These are phyloP conservation scores for Cassiopea andromeda DNA, from an alignment of 30 jellyfish, hydroid and myxozoan genomes.

Conservation along the genomic window DNA sequence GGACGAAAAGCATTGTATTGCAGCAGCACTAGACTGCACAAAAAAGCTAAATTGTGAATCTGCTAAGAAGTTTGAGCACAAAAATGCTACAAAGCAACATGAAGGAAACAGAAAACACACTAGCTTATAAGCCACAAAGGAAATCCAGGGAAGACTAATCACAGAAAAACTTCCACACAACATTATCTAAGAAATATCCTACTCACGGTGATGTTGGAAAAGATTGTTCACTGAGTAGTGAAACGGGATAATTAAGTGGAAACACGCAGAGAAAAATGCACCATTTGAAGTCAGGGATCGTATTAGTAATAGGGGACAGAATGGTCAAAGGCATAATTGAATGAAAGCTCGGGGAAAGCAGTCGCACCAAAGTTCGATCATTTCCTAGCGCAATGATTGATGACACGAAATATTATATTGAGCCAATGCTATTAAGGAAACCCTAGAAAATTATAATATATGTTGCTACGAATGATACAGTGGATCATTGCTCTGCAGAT, in stretches of 20 bases:
- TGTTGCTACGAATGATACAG: conserved; percentile 1
- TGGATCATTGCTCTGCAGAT: not conserved
- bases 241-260: not conserved
- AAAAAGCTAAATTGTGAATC: not conserved
- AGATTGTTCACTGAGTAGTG: not conserved
- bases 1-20: not conserved
- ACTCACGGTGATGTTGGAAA: not conserved
- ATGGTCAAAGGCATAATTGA: not conserved
- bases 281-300: not conserved
- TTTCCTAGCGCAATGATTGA: not conserved
- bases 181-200: not conserved
- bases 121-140: not conserved
- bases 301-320: not conserved
- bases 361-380: not conserved
- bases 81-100: not conserved
- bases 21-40: not conserved
- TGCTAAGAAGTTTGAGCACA: not conserved
- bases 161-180: not conserved
- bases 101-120: not conserved
- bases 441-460: not conserved
- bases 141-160: not conserved
- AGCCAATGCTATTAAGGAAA: not conserved
- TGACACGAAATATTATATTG: not conserved
- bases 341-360: not conserved
- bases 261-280: not conserved